A percentile compares a stretch with the other conserved stretches of the same genome.
phyloP scores from a whole-genome alignment of 2,797 vertebrate species.

The Pangasius sanitwongsei region DNA sequence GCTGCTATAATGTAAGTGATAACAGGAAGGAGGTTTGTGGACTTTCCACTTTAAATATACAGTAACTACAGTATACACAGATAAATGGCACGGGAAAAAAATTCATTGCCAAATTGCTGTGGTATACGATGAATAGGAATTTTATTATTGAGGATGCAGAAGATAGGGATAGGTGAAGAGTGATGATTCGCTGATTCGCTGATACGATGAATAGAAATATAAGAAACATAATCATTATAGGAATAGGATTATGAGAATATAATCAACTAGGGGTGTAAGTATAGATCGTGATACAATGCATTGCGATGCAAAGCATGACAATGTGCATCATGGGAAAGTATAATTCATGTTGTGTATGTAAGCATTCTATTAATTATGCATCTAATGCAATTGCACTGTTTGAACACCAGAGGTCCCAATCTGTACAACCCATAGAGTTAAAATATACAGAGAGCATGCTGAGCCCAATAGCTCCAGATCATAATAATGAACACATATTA shows the following conservation, averaged over 20 bases:
- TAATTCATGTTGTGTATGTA: neutral
- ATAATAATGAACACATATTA: neutral
- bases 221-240: neutral
- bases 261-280: neutral
- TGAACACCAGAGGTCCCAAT: constrained; percentile 4
- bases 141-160: no score
- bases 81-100: neutral
- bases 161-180: no score
- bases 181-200: no score
- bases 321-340: neutral
- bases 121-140: neutral
- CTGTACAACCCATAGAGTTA: neutral
- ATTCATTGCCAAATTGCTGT: neutral
- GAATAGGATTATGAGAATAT: neutral
- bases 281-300: neutral
- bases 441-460: neutral
- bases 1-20: neutral
- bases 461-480: neutral
- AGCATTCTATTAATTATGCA: neutral
- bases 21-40: neutral
- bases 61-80: neutral
- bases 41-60: neutral
- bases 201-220: neutral
- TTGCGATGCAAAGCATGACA: neutral
- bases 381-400: neutral